Evolutionary conservation across 2,113 vertebrate species (phyloP), one percentile per base, ranked within the genome.

Genomic region (Xiphophorus couchianus): DNA sequence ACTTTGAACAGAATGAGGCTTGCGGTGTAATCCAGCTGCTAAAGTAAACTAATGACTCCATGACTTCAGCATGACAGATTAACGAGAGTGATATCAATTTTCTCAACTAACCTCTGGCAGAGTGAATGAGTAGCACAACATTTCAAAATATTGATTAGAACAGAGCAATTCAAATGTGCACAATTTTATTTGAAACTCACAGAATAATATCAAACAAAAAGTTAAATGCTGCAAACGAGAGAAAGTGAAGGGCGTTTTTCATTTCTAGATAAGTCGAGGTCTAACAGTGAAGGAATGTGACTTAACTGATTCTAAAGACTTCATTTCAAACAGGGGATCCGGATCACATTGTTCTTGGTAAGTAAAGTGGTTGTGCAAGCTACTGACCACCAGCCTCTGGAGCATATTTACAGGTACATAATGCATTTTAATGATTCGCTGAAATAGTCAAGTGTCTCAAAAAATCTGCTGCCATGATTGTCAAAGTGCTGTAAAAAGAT

Each of bases 331-430:
- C 72, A 74, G 81, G 73, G 63, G 42, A 75, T 58, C 66, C 58
- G 28, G 63, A 69, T 77, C 77, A 76, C 74, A 68, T 44, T 7
- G 8, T 14, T 72, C 61, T 33, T 58, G 67, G 85, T 88, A 85
- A 88, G 88, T 84, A 64, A 27, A 27, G 13, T 33, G 39, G 83
- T 69, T 83, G 51, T 71, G 72, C 51, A 64, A 77, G 80, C 76
- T 62, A 76, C 62, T 64, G 51, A 60, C 27, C 42, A 62, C 27
- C 42, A 67, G 3, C 60, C 74, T 54, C 73, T 74, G 84, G 74
- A 82, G 69, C 17, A 31, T 69, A 31, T 77, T 51, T 62, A n/a
- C 73, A 76, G 73, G 73, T 80, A 73, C 67, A 80, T 35, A 25
- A 62, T 77, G 15, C 76, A 30, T 60, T 67, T 63, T 58, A 9